Base-by-base conservation (phyloP, 2,113 vertebrate genomes). In the Mellivora capensis region DNA sequence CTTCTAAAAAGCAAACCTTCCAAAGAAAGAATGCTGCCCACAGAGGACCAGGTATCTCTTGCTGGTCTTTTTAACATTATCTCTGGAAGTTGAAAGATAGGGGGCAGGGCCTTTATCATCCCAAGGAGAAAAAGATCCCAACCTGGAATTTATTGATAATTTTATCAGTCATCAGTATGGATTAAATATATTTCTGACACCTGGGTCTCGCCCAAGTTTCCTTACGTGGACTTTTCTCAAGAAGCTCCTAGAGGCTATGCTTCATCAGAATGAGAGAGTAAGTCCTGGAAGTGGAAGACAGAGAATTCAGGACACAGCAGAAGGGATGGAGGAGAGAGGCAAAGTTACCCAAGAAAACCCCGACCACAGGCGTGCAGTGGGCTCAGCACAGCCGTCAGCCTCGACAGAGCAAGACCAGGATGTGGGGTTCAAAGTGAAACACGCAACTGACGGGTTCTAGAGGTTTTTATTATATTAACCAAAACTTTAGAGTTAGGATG, bases 331-430 rank as follows among this genome's bases (percentile, higher is more conserved):
- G 52, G 52, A 61, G 57, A 44, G 8, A 42, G 13, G 8, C 3
- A 6, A 29, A 54, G 2, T 25, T 23, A 3, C 2, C 77, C 44
- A 8, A 13, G 29, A 81, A 23, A 15, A 29, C 47, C 29, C 57
- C 12, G n/a, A 9, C 10, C 39, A 6, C 31, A 4, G 7, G 27
- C 0, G 1, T 4, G 13, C 47, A 2, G 12, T 15, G 15, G 37
- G 37, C 44, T 44, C 52, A 29, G 42, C n/a, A 7, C 6, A 21
- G 86, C 25, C 3, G 6, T n/a, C 39, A 47, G 76, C 25, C 61
- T n/a, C 31, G 9, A 0, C 2, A 18, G 17, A 7, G 21, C 64
- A 17, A 9, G 14, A 59, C 81, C 64, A 52, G 29, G 7, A 18
- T 0, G 1, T 3, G 21, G 89, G 12, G 1, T 15, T 80, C 71